These are phyloP conservation scores for Perccottus glenii DNA, from an alignment of 2,113 vertebrate species.

Conservation along the genomic window DNA sequence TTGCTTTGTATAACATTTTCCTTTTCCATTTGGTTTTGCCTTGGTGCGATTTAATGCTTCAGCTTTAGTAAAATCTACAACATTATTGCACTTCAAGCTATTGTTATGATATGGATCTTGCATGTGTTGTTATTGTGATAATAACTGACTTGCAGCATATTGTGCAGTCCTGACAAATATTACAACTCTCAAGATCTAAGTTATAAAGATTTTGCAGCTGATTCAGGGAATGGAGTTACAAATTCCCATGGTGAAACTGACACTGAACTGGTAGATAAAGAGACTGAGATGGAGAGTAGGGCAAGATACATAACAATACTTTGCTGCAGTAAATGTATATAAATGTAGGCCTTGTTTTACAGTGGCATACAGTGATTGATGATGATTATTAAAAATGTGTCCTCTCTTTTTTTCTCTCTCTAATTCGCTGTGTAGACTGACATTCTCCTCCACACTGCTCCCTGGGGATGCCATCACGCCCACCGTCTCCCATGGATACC, in stretches of 20 bases:
- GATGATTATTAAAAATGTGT: neutral
- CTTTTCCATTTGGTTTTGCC: too few species aligned
- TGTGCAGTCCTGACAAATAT: neutral
- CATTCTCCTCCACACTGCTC: slow-evolving; percentile 50
- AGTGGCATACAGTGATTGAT: neutral
- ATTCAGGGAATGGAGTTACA: neutral
- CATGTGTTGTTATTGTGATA: too few species aligned
- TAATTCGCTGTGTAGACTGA: slow-evolving; percentile 26
- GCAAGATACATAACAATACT: too few species aligned
- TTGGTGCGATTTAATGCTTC: too few species aligned
- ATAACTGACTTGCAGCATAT: neutral
- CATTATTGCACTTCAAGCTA: too few species aligned
- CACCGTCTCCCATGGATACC: slow-evolving; percentile 64
- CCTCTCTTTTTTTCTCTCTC: slow-evolving; percentile 15
- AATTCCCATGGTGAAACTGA: too few species aligned
- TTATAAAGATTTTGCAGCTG: neutral
- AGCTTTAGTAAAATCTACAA: too few species aligned
- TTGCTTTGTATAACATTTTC: too few species aligned
- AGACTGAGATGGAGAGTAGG: too few species aligned
- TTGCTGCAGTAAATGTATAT: too few species aligned
- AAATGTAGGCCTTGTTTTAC: neutral
- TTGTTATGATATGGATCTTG: too few species aligned
- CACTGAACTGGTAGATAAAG: too few species aligned
- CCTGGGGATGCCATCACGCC: slow-evolving; percentile 58
- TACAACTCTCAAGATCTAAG: neutral